Base-by-base conservation (phyloP, 2,797 vertebrate species). In the Hyperoplus lanceolatus region DNA sequence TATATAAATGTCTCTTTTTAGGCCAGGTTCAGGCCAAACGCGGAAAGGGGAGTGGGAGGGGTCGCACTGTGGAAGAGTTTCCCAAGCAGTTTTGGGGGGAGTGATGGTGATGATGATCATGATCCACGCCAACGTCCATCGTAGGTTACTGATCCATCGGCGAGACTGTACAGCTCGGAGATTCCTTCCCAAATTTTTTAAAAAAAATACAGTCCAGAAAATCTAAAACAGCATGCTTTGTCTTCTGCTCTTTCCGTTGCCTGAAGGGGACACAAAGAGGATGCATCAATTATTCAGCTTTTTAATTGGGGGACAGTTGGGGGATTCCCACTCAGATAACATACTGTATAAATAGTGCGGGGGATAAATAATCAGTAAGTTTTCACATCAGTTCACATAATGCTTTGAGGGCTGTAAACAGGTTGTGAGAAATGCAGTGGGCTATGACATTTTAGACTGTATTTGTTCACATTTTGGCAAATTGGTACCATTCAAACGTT, bases 211-310 rank as follows among this genome's bases (percentile, higher is more conserved):
- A 75, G 86, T 86, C 82, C 80, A 70, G 92, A 79, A 73, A 91
- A 60, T 92, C 93, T 95, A 99, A 93, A 99, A 98, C 93, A 99
- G 96, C 97, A 99, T 98, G 96, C 97, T 99, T 94, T 99, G 97
- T 95, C 97, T 97, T 96, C 97, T 96, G 96, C 95, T 98, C 95
- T 98, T 99, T 82, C 96, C 96, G 56, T 97, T 97, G 88, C 96
- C 97, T 99, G 86, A 94, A 29, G 92, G 83, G 53, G 36, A 58
- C 11, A 57, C 14, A 61, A 41, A 51, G 6, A 72, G 10, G 53
- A 29, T n/a, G 1, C 5, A 4, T 39, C 0, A 2, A 45, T 57
- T 1, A 38, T 16, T 43, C 11, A 0, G 42, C 21, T 69, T 67
- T 45, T 51, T 29, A 29, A 18, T 48, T n/a, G n/a, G n/a, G n/a